Evolutionary conservation across 2,113 vertebrate species (phyloP), one percentile per base, ranked within the genome.

Genomic region (Galeopterus variegatus): DNA sequence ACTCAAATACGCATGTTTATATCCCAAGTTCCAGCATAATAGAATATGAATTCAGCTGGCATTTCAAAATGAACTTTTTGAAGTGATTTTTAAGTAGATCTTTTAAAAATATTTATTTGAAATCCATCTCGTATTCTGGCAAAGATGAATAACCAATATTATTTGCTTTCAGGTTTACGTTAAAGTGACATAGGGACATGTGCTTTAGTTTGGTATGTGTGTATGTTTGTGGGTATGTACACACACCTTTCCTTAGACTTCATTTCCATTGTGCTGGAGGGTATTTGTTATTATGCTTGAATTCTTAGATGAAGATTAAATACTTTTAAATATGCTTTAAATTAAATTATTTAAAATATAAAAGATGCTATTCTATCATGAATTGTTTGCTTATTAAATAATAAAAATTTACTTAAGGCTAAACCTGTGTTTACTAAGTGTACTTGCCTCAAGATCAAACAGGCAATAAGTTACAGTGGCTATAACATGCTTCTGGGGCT

Each of bases 361-460:
- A n/a, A 28, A 11, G 13, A 48, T 76, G 28, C 3, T 26, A 41
- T 45, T 85, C 33, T 52, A 58, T 69, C 18, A 19, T 79, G 17
- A 56, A 14, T 17, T 86, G 50, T 90, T 82, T 81, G 48, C 31
- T 96, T 33, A 82, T 85, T 92, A 94, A 85, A 50, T 81, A 85
- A 81, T 64, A 92, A 88, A 75, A n/a, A 58, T 15, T 45, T 90
- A 67, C 33, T 62, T 62, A 56, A 24, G 33, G 33, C 48, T 72
- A 28, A 67, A 28, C 33, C 28, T 33, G 41, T 77, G 54, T 58
- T 79, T 45, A 64, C 8, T 95, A 45, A 6, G 9, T 83, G 33
- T 50, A n/a, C 52, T 62, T 91, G 45, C 45, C 62, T 48, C n/a
- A 15, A 5, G 14, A 15, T 93, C 18, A 31, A 54, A 50, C n/a